phyloP scores from a whole-genome alignment of 2,113 vertebrate genomes.

The Isichthys henryi region DNA sequence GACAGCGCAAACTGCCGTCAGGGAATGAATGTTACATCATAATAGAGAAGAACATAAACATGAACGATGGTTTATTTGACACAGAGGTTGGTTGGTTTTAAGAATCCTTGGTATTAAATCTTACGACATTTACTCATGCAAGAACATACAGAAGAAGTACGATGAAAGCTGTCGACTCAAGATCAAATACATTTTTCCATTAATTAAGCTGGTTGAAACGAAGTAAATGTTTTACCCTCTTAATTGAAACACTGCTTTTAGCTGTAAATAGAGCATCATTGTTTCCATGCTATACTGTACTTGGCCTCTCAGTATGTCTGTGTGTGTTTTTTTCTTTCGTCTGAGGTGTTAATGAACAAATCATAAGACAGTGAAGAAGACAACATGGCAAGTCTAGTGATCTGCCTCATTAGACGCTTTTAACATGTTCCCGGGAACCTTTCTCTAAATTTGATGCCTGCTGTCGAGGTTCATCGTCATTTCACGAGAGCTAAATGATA shows the following conservation, averaged over 20 bases:
- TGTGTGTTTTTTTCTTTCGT: background rate
- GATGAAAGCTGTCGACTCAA: background rate
- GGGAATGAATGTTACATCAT: background rate
- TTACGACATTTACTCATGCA: background rate
- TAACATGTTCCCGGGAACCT: background rate
- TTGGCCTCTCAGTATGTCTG: background rate
- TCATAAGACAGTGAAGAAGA: background rate
- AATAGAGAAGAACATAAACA: background rate
- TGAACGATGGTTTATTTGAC: background rate
- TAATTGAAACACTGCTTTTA: background rate
- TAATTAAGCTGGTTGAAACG: background rate
- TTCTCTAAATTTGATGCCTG: background rate
- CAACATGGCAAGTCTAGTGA: background rate
- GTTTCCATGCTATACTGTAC: background rate
- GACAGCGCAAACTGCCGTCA: background rate
- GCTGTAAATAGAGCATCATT: background rate
- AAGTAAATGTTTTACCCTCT: background rate
- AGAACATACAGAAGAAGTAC: background rate
- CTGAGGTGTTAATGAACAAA: conserved; percentile 6
- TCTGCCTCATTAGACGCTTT: conserved; percentile 3
- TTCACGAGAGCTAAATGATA: background rate
- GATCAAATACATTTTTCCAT: background rate
- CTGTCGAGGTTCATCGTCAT: background rate
- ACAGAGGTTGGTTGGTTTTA: background rate
- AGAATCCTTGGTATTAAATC: background rate